Conservation (phyloP, 2,113 vertebrate species). For the Oncorhynchus nerka region DNA sequence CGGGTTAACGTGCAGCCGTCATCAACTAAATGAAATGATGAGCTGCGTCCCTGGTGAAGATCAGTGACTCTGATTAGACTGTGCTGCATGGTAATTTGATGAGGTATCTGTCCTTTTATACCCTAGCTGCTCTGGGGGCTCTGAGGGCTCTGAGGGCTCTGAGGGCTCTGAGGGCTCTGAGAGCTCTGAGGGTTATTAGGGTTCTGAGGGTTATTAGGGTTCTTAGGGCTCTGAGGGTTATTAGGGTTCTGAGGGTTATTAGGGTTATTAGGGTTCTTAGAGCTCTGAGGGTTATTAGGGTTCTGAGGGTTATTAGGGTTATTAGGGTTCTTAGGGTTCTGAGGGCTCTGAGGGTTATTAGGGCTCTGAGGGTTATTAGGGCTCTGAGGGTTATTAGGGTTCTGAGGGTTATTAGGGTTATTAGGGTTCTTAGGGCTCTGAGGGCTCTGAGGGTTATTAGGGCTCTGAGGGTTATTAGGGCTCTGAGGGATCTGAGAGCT, state of each 20-base stretch:
- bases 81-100: slow-evolving; percentile 80
- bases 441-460: too few relatives aligned
- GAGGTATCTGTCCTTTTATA: slow-evolving; percentile 73
- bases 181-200: too few relatives aligned
- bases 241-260: rapidly evolving
- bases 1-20: slow-evolving; percentile 78
- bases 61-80: slow-evolving; percentile 62
- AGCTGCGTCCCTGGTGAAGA: slow-evolving; percentile 58
- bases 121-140: slow-evolving; percentile 42
- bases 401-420: rapidly evolving
- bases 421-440: rapidly evolving
- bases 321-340: too few relatives aligned
- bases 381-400: too few relatives aligned
- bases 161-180: too few relatives aligned
- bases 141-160: too few relatives aligned
- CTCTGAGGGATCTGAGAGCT: rapidly evolving
- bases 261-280: too few relatives aligned
- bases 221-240: too few relatives aligned
- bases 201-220: too few relatives aligned
- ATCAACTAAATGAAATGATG: slow-evolving; percentile 63
- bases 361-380: rapidly evolving
- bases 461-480: rapidly evolving
- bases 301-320: rapidly evolving
- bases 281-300: rapidly evolving
- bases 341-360: too few relatives aligned